Evolutionary conservation across 2,113 vertebrate species (phyloP).

Genomic region (Zeus faber): DNA sequence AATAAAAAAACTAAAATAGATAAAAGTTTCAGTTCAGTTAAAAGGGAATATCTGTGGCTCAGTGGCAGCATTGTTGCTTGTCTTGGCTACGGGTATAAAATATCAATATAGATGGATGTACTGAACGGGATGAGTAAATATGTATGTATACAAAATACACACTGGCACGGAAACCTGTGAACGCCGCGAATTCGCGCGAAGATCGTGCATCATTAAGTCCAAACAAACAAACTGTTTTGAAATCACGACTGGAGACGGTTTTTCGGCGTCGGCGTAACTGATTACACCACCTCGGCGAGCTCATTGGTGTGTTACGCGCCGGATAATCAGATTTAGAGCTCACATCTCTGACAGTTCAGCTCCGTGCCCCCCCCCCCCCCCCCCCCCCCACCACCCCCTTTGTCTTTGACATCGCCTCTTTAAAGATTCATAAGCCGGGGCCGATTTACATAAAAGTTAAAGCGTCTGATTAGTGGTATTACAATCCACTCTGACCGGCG

Average conservation of each 20-base stretch:
- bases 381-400: slow-evolving; percentile 41
- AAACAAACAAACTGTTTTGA: slow-evolving; percentile 7
- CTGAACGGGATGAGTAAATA: no score
- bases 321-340: slow-evolving; percentile 50
- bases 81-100: no score
- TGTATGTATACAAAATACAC: no score
- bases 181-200: no score
- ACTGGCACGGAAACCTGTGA: no score
- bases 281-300: slow-evolving; percentile 45
- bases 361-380: slow-evolving; percentile 35
- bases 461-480: slow-evolving; percentile 71
- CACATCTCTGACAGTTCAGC: slow-evolving; percentile 42
- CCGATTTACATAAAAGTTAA: slow-evolving; percentile 74
- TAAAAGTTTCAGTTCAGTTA: no score
- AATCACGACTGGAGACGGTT: slow-evolving; percentile 6
- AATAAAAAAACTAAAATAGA: no score
- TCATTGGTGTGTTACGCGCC: slow-evolving; percentile 32
- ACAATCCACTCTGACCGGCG: slow-evolving; percentile 67
- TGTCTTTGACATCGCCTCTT: slow-evolving; percentile 75
- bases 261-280: slow-evolving; percentile 29
- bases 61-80: no score
- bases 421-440: slow-evolving; percentile 71
- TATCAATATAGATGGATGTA: no score
- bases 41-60: no score
- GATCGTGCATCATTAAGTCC: not conserved